Conservation (phyloP, 2,797 vertebrate genomes). For the Bufotes viridis region DNA sequence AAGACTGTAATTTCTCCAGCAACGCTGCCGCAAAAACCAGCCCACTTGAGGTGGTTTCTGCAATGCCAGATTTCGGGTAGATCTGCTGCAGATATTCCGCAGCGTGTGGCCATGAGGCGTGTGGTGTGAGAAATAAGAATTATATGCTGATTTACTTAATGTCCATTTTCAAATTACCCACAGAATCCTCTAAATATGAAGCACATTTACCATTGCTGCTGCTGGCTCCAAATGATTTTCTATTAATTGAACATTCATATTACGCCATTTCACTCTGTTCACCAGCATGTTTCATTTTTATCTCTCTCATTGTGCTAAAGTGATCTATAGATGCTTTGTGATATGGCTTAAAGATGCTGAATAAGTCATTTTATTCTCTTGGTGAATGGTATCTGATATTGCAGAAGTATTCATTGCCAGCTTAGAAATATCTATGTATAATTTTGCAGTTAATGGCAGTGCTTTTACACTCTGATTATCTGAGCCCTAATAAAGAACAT, state of each 20-base stretch:
- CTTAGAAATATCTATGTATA: slow-evolving; percentile 23
- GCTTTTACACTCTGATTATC: neutral
- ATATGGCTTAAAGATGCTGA: slow-evolving; percentile 26
- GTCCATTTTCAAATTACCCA: neutral
- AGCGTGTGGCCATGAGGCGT: too few species aligned
- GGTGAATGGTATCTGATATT: neutral
- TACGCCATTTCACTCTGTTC: neutral
- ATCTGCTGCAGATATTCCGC: too few species aligned
- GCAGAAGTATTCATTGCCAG: slow-evolving; percentile 16
- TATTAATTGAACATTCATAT: neutral
- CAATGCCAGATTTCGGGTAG: too few species aligned
- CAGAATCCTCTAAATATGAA: neutral
- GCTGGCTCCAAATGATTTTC: neutral
- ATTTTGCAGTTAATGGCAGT: slow-evolving; percentile 20
- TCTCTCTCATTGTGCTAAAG: neutral
- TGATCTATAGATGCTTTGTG: slow-evolving; percentile 1
- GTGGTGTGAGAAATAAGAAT: neutral
- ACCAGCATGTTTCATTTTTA: neutral
- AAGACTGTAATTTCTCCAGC: too few species aligned
- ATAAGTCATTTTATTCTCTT: slow-evolving; percentile 1
- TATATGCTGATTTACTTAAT: neutral
- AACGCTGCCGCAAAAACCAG: too few species aligned
- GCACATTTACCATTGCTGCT: neutral
- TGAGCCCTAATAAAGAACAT: slow-evolving; percentile 27
- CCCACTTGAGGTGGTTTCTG: too few species aligned